A percentile compares a stretch with the other conserved stretches of the same genome.
phyloP scores from a whole-genome alignment of 2,113 vertebrate genomes.

The Lates calcarifer region DNA sequence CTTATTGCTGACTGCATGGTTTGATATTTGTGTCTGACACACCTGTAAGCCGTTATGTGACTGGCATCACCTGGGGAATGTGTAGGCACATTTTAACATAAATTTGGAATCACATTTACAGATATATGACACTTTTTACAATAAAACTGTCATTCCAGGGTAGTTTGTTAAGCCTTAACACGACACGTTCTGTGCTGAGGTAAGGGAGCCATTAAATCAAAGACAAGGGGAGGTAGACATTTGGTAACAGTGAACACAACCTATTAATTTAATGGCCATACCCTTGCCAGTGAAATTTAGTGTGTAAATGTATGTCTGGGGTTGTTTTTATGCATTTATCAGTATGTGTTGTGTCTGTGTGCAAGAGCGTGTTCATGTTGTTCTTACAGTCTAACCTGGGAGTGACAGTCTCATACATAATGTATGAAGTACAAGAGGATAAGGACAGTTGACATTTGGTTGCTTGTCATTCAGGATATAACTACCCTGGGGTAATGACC shows the following conservation, averaged over 20 bases:
- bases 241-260: background rate
- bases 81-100: background rate
- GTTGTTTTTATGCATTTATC: conserved; percentile 7
- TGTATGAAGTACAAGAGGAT: conserved; percentile 55
- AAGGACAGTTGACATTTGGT: conserved; percentile 71
- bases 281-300: background rate
- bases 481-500: conserved; percentile 44
- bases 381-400: conserved; percentile 30
- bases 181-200: background rate
- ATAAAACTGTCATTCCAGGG: background rate
- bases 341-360: conserved; percentile 1
- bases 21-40: background rate
- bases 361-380: conserved; percentile 26
- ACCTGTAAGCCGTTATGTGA: background rate
- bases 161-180: background rate
- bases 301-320: background rate
- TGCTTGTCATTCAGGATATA: conserved; percentile 66
- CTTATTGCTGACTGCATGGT: background rate
- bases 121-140: background rate
- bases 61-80: background rate
- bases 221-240: background rate
- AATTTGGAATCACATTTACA: background rate
- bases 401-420: conserved; percentile 65
- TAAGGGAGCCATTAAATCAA: background rate
- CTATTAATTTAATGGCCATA: background rate